Evolutionary conservation across 2,113 vertebrate genomes (phyloP).

Genomic region (Semnornis frantzii): DNA sequence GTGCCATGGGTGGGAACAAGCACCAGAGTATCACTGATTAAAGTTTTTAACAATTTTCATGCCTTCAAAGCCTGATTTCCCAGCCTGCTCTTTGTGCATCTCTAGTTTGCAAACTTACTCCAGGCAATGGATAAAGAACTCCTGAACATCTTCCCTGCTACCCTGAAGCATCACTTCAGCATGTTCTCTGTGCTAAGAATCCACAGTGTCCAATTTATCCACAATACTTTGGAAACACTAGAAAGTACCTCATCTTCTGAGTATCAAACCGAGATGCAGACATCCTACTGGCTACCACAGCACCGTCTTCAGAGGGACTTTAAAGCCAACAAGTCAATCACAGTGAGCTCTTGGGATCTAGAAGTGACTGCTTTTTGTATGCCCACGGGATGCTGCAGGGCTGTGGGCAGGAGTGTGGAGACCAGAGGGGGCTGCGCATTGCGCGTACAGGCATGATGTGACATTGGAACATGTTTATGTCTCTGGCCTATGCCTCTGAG

Average conservation of each 20-base stretch:
- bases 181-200: not conserved
- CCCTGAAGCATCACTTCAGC: not conserved
- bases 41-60: not conserved
- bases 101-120: not conserved
- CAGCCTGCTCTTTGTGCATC: not conserved
- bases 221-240: not conserved
- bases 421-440: not conserved
- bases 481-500: not conserved
- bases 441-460: not conserved
- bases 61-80: not conserved
- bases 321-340: not conserved
- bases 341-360: not conserved
- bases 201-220: not conserved
- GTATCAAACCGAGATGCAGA: not conserved
- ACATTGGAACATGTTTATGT: accelerated
- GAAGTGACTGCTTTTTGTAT: not conserved
- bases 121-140: not conserved
- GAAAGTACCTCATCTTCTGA: not conserved
- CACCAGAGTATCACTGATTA: not conserved
- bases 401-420: not conserved
- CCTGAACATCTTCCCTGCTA: not conserved
- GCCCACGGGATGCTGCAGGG: not conserved
- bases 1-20: not conserved
- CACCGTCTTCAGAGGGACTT: accelerated
- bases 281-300: not conserved